These are phyloP conservation scores for Drosophila eohydei DNA, from an alignment of 2,888 invertebrate species.

Conservation along the genomic window DNA sequence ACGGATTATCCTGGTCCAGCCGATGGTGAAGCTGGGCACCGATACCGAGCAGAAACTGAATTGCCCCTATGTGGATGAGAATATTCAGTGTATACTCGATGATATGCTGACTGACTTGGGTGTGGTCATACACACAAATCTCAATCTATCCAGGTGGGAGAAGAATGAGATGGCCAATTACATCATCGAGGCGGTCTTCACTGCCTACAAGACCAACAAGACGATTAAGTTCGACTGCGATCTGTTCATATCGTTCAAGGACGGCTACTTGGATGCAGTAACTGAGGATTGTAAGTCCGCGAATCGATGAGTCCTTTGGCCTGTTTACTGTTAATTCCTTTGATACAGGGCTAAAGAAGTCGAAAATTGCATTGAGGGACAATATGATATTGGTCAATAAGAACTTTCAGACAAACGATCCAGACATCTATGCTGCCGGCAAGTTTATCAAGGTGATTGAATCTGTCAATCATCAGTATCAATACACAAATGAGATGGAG, in stretches of 20 bases:
- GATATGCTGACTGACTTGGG: slow-evolving; percentile 62
- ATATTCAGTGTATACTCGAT: slow-evolving; percentile 60
- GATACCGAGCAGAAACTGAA: slow-evolving; percentile 43
- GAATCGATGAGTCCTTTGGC: neutral
- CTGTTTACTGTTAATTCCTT: no score
- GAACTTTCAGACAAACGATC: slow-evolving; percentile 67
- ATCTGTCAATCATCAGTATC: slow-evolving; percentile 69
- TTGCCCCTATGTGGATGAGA: slow-evolving; percentile 59
- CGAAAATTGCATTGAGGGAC: slow-evolving; percentile 32
- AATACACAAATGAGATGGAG: slow-evolving; percentile 58
- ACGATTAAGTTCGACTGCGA: slow-evolving; percentile 63
- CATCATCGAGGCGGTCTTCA: slow-evolving; percentile 68
- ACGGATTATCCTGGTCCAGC: slow-evolving; percentile 56
- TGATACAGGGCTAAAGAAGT: slow-evolving; percentile 37
- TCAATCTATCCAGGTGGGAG: slow-evolving; percentile 57
- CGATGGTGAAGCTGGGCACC: slow-evolving; percentile 16
- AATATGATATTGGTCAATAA: slow-evolving; percentile 56
- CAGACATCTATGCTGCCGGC: slow-evolving; percentile 72
- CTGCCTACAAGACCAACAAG: slow-evolving; percentile 10
- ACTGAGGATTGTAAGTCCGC: slow-evolving; percentile 41
- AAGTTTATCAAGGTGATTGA: slow-evolving; percentile 46
- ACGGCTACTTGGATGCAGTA: slow-evolving; percentile 37
- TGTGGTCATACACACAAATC: slow-evolving; percentile 45
- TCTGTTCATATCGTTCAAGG: slow-evolving; percentile 76
- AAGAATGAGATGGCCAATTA: slow-evolving; percentile 34